Percentiles rank a stretch among this genome's conserved stretches.
Conservation (phyloP, 2,113 vertebrate species). For the Ageneiosus marmoratus region DNA sequence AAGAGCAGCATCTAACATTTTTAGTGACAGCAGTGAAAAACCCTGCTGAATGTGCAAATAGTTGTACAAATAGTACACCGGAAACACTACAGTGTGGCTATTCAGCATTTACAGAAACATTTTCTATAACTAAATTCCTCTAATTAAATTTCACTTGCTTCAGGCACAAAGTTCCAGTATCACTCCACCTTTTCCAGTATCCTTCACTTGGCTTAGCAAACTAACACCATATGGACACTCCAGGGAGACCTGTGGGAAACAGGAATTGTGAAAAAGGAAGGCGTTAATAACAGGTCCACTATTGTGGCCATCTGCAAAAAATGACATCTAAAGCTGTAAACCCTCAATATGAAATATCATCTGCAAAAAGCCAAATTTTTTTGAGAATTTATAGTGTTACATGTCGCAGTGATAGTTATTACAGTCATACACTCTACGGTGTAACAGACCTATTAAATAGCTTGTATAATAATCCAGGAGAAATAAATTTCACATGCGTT, state of each 20-base stretch:
- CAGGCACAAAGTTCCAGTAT: slow-evolving; percentile 46
- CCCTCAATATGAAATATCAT: background rate
- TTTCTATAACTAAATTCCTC: slow-evolving; percentile 28
- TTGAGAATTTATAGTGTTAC: background rate
- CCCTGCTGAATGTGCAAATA: slow-evolving; percentile 3
- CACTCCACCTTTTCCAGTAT: slow-evolving; percentile 46
- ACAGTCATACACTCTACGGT: background rate
- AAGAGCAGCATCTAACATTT: background rate
- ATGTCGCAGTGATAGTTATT: background rate
- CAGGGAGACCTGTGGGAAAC: slow-evolving; percentile 47
- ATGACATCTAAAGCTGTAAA: background rate
- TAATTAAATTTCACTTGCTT: slow-evolving; percentile 41
- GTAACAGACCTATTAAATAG: background rate
- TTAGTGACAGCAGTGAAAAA: background rate
- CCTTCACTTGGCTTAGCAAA: slow-evolving; percentile 44
- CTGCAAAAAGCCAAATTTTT: background rate
- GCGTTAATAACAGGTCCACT: slow-evolving; percentile 29
- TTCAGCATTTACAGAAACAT: slow-evolving; percentile 21
- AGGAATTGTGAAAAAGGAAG: slow-evolving; percentile 31
- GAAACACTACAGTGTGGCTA: background rate
- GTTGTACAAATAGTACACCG: background rate
- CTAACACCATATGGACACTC: slow-evolving; percentile 46
- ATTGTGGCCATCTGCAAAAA: slow-evolving; percentile 31
- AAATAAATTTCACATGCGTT: background rate
- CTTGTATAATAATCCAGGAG: background rate